Evolutionary conservation across 2,888 invertebrate genomes (phyloP).

Genomic region (Monoplex corrugatus): DNA sequence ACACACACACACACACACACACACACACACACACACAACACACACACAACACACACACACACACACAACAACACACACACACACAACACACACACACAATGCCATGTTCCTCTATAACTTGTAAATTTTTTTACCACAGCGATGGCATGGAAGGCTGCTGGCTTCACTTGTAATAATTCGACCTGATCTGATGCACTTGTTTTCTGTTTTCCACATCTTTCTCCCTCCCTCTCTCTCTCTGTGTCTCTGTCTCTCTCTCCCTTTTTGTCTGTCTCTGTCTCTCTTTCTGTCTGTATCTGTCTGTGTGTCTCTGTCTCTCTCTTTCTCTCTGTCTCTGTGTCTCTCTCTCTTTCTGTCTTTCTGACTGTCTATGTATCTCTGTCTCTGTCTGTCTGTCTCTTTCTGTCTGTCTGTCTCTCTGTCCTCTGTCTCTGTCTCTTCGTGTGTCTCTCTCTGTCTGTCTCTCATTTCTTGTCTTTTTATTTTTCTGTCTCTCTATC

Average conservation of each 20-base stretch:
- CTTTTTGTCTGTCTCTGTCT: not conserved
- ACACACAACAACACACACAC: no score
- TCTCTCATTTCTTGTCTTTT: slow-evolving; percentile 20
- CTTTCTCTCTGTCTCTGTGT: slow-evolving; percentile 1
- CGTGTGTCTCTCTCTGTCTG: no score
- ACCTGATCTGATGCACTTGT: not conserved
- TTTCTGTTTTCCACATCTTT: not conserved
- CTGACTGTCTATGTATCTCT: slow-evolving; percentile 1
- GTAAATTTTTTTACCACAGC: not conserved
- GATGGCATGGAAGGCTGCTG: not conserved
- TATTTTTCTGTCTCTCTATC: slow-evolving; percentile 38
- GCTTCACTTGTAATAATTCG: not conserved
- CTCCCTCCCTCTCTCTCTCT: not conserved
- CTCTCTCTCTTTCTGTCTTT: slow-evolving; percentile 29
- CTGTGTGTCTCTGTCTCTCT: not conserved
- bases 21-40: no score
- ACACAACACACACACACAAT: no score
- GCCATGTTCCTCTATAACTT: no score
- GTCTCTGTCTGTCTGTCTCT: slow-evolving; percentile 22
- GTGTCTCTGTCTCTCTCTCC: slow-evolving; percentile 23
- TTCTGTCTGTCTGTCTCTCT: slow-evolving; percentile 29
- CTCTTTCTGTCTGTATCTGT: no score
- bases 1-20: no score
- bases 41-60: no score
- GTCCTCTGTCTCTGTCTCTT: not conserved